A percentile compares a stretch with the other conserved stretches of the same genome.
These are phyloP conservation scores for Helobdella robusta DNA, from an alignment of 2,888 invertebrate species.

Conservation along the genomic window DNA sequence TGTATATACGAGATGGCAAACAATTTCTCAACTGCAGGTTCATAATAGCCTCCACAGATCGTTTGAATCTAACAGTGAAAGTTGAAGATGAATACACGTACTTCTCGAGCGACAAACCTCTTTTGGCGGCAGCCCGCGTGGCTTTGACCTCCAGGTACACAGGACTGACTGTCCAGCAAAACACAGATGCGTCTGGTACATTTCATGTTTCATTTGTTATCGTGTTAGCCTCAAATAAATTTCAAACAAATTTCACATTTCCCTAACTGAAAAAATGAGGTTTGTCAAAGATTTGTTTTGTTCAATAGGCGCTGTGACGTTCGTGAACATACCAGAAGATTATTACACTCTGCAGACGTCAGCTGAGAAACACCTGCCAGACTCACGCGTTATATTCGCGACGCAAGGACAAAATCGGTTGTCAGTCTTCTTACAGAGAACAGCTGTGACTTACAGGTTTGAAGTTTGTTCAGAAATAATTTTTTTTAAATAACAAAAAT, in stretches of 20 bases:
- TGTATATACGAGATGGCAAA: too few species aligned
- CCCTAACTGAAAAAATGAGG: too few species aligned
- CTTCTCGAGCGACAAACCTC: slow-evolving; percentile 36
- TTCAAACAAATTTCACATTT: too few species aligned
- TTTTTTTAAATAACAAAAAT: too few species aligned
- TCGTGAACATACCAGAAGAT: slow-evolving; percentile 24
- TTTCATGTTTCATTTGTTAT: background rate
- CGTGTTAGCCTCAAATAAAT: background rate
- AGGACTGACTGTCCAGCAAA: slow-evolving; percentile 18
- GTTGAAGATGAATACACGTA: slow-evolving; percentile 40
- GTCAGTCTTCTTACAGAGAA: slow-evolving; percentile 24
- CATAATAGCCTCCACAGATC: slow-evolving; percentile 32
- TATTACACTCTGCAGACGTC: slow-evolving; percentile 25
- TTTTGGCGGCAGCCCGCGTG: slow-evolving; percentile 35
- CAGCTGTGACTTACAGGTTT: slow-evolving; percentile 25
- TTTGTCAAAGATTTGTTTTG: too few species aligned
- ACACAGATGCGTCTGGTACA: slow-evolving; percentile 25
- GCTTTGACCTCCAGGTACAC: slow-evolving; percentile 32
- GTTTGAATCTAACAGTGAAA: slow-evolving; percentile 33
- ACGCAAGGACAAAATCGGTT: slow-evolving; percentile 11
- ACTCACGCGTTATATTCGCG: slow-evolving; percentile 25
- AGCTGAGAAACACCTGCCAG: slow-evolving; percentile 22
- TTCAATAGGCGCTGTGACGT: slow-evolving; percentile 26
- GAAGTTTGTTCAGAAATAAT: too few species aligned
- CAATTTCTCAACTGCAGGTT: slow-evolving; percentile 22